These are phyloP conservation scores for Lepidostoma basale DNA, from an alignment of 1,140 invertebrate genomes.

Conservation along the genomic window DNA sequence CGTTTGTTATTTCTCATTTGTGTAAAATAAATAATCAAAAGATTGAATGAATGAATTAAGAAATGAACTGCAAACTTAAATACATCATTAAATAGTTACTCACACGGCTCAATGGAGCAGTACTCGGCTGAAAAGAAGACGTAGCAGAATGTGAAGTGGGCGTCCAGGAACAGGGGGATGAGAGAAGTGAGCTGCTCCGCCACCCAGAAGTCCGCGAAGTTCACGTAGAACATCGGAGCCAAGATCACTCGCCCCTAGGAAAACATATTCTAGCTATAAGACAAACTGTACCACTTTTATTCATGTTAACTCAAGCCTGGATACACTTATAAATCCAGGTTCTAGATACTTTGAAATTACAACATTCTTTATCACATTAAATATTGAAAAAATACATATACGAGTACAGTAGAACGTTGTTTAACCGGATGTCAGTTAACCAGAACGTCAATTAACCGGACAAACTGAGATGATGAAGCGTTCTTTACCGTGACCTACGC, in stretches of 20 bases:
- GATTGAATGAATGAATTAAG: background rate
- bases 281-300: background rate
- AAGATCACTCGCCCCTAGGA: slow-evolving; percentile 82
- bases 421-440: no score
- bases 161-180: slow-evolving; percentile 86
- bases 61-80: background rate
- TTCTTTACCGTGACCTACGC: no score
- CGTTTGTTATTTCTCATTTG: no score
- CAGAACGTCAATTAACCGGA: no score
- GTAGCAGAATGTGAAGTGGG: slow-evolving; percentile 90
- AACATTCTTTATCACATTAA: no score
- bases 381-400: background rate
- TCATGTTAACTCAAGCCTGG: background rate
- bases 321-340: slow-evolving; percentile 36
- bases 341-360: background rate
- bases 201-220: slow-evolving; percentile 99
- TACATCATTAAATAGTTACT: background rate
- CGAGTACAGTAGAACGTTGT: no score
- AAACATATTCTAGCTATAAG: background rate
- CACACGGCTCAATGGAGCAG: slow-evolving; percentile 67
- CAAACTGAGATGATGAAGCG: no score
- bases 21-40: background rate
- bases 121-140: slow-evolving; percentile 72
- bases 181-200: slow-evolving; percentile 98
- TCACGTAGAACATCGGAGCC: slow-evolving; percentile 94